Evolutionary conservation across 2,888 invertebrate genomes (phyloP).

Genomic region (Agriopis aurantiaria): DNA sequence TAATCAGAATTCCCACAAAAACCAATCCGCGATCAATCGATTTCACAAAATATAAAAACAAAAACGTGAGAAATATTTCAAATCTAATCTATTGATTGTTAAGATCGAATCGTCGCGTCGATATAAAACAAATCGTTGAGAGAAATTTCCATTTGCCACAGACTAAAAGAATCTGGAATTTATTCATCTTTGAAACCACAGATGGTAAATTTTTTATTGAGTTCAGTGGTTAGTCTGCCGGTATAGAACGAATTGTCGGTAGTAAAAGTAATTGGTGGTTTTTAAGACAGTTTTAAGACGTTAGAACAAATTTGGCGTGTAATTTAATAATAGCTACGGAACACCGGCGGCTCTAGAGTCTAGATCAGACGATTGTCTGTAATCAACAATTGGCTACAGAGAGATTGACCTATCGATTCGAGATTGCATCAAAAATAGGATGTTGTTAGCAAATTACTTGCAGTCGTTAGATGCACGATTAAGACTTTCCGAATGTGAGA

Average conservation of each 20-base stretch:
- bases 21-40: constrained; percentile 72
- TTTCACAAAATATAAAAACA: constrained; percentile 76
- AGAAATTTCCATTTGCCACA: constrained; percentile 63
- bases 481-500: constrained; percentile 57
- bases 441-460: constrained; percentile 54
- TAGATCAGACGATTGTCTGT: constrained; percentile 69
- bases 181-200: constrained; percentile 48
- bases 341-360: constrained; percentile 81
- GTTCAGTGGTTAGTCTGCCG: constrained; percentile 59
- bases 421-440: constrained; percentile 38
- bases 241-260: constrained; percentile 64
- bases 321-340: constrained; percentile 80
- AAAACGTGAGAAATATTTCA: constrained; percentile 82
- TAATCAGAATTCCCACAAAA: constrained; percentile 58
- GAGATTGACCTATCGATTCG: constrained; percentile 63
- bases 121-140: constrained; percentile 75
- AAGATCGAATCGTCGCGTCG: constrained; percentile 75
- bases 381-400: constrained; percentile 78
- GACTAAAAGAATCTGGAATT: constrained; percentile 52
- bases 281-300: constrained; percentile 66
- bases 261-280: constrained; percentile 67
- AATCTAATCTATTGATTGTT: constrained; percentile 73
- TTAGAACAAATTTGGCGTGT: constrained; percentile 74
- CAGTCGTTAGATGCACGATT: constrained; percentile 47
- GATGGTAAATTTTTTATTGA: constrained; percentile 49